Evolutionary conservation across 2,113 vertebrate genomes (phyloP).

Genomic region (Machaerirhynchus nigripectus): DNA sequence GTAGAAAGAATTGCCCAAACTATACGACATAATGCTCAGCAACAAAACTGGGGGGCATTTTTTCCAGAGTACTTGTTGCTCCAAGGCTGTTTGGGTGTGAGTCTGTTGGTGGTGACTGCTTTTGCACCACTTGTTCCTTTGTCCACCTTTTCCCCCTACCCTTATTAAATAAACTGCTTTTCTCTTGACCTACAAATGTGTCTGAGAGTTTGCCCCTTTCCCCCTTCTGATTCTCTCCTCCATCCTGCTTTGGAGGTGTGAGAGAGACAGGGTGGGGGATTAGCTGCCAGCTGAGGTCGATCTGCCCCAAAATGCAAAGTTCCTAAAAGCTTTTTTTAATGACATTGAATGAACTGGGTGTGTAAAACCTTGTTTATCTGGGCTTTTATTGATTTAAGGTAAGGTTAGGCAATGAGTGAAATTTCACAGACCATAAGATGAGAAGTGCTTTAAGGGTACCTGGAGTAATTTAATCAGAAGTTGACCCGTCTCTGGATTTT

Average conservation of each 20-base stretch:
- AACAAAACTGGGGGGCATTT: not conserved
- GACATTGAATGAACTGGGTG: not conserved
- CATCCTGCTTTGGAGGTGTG: not conserved
- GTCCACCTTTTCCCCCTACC: fast-evolving
- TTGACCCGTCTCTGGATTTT: not conserved
- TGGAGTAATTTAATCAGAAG: not conserved
- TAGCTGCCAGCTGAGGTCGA: not conserved
- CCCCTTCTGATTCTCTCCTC: not conserved
- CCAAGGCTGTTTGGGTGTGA: not conserved
- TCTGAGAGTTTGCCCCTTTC: not conserved
- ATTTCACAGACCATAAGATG: not conserved
- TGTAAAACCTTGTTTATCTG: not conserved
- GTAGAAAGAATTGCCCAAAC: not conserved
- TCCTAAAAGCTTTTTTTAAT: not conserved
- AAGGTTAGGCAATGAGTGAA: fast-evolving
- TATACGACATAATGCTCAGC: not conserved
- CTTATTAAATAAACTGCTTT: not conserved
- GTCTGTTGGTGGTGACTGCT: not conserved
- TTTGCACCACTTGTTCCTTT: not conserved
- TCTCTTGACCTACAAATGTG: fast-evolving
- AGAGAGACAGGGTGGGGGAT: not conserved
- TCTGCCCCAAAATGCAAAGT: not conserved
- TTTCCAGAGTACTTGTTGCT: not conserved
- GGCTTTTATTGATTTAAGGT: not conserved
- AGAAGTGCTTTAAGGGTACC: not conserved